Percentiles rank a stretch among this genome's conserved stretches.
Conservation (phyloP, 2,113 vertebrate genomes). For the Zosterops japonicus region DNA sequence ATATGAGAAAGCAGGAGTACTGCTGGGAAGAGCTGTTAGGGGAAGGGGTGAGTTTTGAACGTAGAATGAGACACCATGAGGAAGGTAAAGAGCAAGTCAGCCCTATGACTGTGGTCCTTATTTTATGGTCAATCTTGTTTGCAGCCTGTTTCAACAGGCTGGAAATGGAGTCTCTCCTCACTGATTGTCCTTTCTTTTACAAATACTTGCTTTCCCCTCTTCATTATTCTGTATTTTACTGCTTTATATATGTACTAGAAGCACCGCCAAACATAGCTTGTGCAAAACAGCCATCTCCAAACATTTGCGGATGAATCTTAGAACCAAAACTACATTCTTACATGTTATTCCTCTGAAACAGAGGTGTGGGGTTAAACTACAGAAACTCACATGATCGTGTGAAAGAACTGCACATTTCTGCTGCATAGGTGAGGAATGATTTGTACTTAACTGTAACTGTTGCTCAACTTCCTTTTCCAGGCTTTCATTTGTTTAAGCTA, state of each 20-base stretch:
- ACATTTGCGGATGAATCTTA: not conserved
- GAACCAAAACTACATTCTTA: not conserved
- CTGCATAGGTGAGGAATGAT: not conserved
- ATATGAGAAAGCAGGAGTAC: not conserved
- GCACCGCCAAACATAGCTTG: not conserved
- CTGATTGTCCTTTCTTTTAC: conserved; percentile 14
- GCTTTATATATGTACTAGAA: not conserved
- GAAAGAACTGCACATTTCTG: not conserved
- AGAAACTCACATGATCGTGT: not conserved
- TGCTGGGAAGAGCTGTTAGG: not conserved
- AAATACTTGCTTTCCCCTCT: not conserved
- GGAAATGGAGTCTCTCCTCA: not conserved
- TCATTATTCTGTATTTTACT: not conserved
- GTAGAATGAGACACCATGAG: not conserved
- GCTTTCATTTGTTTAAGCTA: conserved; percentile 16
- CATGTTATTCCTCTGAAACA: not conserved
- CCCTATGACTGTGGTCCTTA: not conserved
- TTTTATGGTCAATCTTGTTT: not conserved
- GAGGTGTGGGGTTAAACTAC: not conserved
- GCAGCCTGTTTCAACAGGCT: not conserved
- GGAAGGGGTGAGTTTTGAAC: not conserved
- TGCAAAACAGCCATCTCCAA: not conserved
- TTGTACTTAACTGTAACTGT: not conserved
- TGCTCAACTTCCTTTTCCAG: conserved; percentile 9
- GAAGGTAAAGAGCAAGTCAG: not conserved